Base-by-base conservation (phyloP, 2,113 vertebrate species). In the Mionectes macconnelli region DNA sequence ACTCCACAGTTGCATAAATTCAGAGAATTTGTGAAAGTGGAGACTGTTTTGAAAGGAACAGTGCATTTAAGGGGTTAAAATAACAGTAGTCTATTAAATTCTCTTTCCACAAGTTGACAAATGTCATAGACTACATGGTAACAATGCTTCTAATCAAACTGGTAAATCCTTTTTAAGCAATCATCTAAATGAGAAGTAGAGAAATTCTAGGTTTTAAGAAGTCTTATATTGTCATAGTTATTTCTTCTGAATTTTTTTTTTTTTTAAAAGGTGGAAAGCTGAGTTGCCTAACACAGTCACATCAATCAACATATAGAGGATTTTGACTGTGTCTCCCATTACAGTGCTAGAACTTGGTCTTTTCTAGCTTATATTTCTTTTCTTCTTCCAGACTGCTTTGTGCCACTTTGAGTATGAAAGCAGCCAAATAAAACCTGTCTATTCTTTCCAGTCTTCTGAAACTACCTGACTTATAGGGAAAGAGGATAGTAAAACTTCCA, bases 71-170 rank as follows among this genome's bases (percentile, higher is more conserved):
- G 66, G 75, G 44, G 90, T 94, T 96, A 94, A 94, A 84, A 81
- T 53, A 12, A 40, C 59, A 86, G 86, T 87, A 92, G 31, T 72
- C 59, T 92, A 60, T 92, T 89, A 96, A 93, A 92, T 66, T 13
- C 17, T 91, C 40, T 78, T 92, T 93, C 90, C 49, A 68, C 13
- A 88, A 93, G 80, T 74, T 88, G 55, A 68, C 81, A 89, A 86
- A 79, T 40, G 40, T 89, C 49, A 87, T 40, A 84, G 60, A 75
- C 64, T 57, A 72, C 10, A 24, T 35, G 56, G 35, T 66, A 90
- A 86, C 87, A 93, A 87, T 60, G 25, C 60, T 87, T 72, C 87
- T 92, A 94, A 96, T 94, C 76, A 89, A 92, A 95, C 31, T 56
- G 35, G 82, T 84, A 35, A 70, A 75, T 78, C 81, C 35, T 84